A percentile compares a stretch with the other conserved stretches of the same genome.
Conservation (phyloP, 2,888 invertebrate genomes). For the Pandemis heparana region DNA sequence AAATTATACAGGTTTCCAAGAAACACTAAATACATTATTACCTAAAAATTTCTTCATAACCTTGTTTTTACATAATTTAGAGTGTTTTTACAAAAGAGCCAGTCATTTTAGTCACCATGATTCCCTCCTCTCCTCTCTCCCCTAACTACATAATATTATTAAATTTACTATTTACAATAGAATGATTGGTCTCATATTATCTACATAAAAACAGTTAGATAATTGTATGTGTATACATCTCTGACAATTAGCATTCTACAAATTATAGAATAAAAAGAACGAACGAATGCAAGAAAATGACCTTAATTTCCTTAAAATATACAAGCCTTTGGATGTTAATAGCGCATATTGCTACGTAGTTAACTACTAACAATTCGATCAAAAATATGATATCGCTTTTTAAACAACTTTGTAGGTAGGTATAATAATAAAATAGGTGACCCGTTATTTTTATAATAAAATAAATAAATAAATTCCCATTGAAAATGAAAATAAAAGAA, state of each 20-base stretch:
- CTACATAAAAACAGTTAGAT: neutral
- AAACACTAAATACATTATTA: neutral
- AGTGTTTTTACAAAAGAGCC: conserved; percentile 29
- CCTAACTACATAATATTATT: neutral
- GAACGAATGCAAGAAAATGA: too few species aligned
- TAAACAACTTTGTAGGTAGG: too few species aligned
- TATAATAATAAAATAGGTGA: too few species aligned
- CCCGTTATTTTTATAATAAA: too few species aligned
- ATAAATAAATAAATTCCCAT: too few species aligned
- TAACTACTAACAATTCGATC: too few species aligned
- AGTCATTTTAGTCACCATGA: conserved; percentile 22
- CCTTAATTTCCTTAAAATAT: too few species aligned
- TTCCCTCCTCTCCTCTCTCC: neutral
- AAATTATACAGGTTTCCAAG: neutral
- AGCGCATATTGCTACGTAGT: too few species aligned
- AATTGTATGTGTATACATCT: neutral
- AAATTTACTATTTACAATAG: conserved; percentile 16
- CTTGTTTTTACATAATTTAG: conserved; percentile 5
- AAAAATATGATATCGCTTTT: too few species aligned
- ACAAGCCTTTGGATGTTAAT: too few species aligned
- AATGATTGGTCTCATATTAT: conserved; percentile 28
- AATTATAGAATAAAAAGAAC: too few species aligned
- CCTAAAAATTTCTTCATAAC: neutral
- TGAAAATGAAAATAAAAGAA: neutral
- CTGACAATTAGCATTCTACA: neutral